Evolutionary conservation across 2,797 vertebrate genomes (phyloP).

Genomic region (Tadarida brasiliensis): DNA sequence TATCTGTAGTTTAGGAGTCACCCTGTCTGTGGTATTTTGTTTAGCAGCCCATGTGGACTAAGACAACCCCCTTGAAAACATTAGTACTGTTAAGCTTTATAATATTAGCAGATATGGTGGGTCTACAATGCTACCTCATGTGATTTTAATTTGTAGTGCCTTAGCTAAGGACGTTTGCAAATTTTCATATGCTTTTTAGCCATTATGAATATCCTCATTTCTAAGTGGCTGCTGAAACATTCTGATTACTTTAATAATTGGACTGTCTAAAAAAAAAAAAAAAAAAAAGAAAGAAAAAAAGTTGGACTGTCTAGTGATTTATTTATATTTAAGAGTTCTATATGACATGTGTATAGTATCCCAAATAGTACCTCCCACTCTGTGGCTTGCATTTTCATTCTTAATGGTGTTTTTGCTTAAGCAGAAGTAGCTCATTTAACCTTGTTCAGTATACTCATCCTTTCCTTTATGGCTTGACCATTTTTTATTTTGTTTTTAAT

Average conservation of each 20-base stretch:
- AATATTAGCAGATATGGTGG: not conserved
- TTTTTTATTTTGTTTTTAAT: too few relatives aligned
- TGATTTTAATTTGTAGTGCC: not conserved
- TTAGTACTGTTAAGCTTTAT: not conserved
- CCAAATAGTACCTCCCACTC: not conserved
- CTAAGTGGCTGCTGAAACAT: not conserved
- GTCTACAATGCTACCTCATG: not conserved
- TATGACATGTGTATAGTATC: not conserved
- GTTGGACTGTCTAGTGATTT: not conserved
- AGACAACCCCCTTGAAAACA: not conserved
- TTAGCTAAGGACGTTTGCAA: not conserved
- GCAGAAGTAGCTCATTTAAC: not conserved
- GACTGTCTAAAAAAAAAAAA: not conserved
- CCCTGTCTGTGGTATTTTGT: not conserved
- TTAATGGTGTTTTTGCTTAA: not conserved
- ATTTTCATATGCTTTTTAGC: not conserved
- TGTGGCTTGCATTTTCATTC: not conserved
- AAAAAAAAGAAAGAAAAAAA: too few relatives aligned
- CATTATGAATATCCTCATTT: conserved; percentile 3
- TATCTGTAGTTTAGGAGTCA: not conserved
- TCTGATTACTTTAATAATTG: not conserved
- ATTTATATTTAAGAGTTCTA: not conserved
- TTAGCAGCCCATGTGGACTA: not conserved
- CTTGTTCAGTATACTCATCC: not conserved
- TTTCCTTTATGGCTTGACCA: not conserved